These are phyloP conservation scores for Rhyzopertha dominica DNA, from an alignment of 1,140 invertebrate species.

Conservation along the genomic window DNA sequence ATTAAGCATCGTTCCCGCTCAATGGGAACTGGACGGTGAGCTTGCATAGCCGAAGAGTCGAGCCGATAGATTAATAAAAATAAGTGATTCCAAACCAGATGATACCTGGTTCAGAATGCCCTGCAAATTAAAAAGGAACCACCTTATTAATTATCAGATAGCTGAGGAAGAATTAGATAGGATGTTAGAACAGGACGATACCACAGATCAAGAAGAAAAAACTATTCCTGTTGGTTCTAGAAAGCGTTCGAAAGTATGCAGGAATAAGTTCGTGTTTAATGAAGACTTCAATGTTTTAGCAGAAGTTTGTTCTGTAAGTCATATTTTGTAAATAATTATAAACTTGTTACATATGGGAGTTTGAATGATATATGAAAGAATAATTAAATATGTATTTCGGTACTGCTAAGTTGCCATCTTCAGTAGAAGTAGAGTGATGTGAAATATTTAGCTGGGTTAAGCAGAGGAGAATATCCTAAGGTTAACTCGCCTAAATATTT, in stretches of 20 bases:
- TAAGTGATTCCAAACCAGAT: not conserved
- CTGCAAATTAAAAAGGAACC: conserved; percentile 7
- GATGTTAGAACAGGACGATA: conserved; percentile 2
- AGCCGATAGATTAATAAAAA: not conserved
- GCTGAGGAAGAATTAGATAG: conserved; percentile 5
- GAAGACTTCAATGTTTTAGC: conserved; percentile 2
- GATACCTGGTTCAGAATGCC: not conserved
- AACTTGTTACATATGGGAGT: not conserved
- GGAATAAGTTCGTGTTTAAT: not conserved
- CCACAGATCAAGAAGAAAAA: not conserved
- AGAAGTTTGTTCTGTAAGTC: not conserved
- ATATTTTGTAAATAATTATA: not conserved
- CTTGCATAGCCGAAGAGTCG: not conserved
- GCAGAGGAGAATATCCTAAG: too few relatives aligned
- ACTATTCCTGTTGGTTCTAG: too few relatives aligned
- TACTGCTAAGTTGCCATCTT: too few relatives aligned
- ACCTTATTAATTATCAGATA: not conserved
- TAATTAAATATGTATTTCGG: too few relatives aligned
- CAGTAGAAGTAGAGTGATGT: too few relatives aligned
- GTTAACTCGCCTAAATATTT: too few relatives aligned
- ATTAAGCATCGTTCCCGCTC: not conserved
- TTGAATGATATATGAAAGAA: too few relatives aligned
- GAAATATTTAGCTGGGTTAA: too few relatives aligned
- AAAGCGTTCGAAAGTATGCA: not conserved
- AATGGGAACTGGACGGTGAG: not conserved